Evolutionary conservation across 2,113 vertebrate species (phyloP).

Genomic region (Actinemys pallida): DNA sequence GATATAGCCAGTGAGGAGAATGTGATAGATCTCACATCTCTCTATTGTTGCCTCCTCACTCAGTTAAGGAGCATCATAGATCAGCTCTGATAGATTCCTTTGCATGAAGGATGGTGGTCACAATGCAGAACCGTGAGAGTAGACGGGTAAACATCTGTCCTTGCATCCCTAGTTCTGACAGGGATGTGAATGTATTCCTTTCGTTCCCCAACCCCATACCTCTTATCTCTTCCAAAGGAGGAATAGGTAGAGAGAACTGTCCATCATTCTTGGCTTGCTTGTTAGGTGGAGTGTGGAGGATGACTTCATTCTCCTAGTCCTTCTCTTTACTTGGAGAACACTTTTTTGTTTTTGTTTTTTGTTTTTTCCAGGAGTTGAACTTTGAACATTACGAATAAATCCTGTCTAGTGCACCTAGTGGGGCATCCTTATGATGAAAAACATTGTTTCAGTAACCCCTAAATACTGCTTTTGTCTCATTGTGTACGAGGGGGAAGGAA

Average conservation of each 20-base stretch:
- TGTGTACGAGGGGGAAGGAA: neutral
- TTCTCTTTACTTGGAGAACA: neutral
- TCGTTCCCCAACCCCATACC: neutral
- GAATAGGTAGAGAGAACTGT: no score
- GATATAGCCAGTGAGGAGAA: neutral
- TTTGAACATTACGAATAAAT: no score
- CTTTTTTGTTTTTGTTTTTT: no score
- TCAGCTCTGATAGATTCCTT: no score
- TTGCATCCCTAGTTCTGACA: neutral
- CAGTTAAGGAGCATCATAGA: no score
- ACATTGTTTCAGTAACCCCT: no score
- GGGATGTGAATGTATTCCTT: neutral
- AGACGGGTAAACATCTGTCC: neutral
- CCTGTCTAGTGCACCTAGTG: no score
- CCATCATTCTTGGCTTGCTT: neutral
- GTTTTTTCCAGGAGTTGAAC: no score
- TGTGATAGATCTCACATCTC: neutral
- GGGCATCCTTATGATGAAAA: no score
- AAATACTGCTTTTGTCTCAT: no score
- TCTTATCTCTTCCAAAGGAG: neutral
- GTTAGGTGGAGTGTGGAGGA: neutral
- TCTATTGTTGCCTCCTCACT: neutral
- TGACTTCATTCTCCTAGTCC: neutral
- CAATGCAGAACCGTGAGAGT: no score
- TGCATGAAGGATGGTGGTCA: no score